Conservation (phyloP, 2,113 vertebrate genomes). For the Reinhardtius hippoglossoides region DNA sequence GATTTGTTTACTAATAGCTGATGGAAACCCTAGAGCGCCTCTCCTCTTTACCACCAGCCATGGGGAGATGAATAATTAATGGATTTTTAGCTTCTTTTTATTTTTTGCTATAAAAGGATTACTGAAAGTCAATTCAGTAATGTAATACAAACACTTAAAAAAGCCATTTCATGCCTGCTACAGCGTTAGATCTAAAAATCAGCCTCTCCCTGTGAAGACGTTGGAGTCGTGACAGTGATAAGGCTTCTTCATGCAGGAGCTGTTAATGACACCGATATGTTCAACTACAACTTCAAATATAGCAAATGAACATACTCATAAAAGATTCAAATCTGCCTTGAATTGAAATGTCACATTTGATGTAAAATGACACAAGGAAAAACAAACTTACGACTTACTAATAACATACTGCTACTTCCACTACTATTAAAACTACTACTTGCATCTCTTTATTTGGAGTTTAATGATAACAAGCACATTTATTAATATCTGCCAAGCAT, state of each 20-base stretch:
- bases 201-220: constrained; percentile 10
- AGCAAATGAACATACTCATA: constrained; percentile 11
- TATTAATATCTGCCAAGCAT: constrained; percentile 58
- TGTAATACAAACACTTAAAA: constrained; percentile 73
- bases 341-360: constrained; percentile 9
- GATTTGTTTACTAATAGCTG: constrained; percentile 88
- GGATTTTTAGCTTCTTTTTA: constrained; percentile 72
- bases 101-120: constrained; percentile 82
- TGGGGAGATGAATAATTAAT: constrained; percentile 84
- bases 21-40: constrained; percentile 81
- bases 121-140: constrained; percentile 79
- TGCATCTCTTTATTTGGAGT: constrained; percentile 26
- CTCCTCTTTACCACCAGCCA: constrained; percentile 80
- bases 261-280: constrained; percentile 2
- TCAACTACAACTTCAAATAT: constrained; percentile 25
- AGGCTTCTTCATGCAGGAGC: background rate
- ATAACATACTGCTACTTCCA: background rate
- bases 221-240: constrained; percentile 20
- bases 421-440: no score
- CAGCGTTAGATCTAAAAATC: constrained; percentile 58
- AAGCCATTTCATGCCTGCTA: constrained; percentile 55
- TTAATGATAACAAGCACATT: constrained; percentile 45
- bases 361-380: constrained; percentile 7
- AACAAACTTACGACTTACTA: background rate
- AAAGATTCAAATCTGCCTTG: background rate